Evolutionary conservation across 2,797 vertebrate genomes (phyloP), one percentile per base, ranked within the genome.

Genomic region (Sebastes hubbsi): DNA sequence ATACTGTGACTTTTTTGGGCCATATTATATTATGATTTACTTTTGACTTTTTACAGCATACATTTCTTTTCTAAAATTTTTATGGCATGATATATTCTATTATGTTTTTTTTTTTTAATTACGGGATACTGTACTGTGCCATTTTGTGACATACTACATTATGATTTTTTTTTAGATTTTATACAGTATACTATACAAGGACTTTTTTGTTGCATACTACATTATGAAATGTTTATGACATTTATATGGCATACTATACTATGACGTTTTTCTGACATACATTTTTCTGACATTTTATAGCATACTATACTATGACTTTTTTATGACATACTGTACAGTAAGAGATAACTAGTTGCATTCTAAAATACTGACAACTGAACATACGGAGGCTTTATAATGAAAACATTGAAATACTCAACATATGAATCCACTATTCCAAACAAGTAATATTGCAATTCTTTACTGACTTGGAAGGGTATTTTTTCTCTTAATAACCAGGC

Each of bases 401-500:
- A 32, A 55, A 16, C 18, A 52, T 58, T 27, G 8, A 62, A 25
- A 58, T 56, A 52, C 30, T 63, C 18, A 20, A 68, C 6, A 67
- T 16, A 30, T 49, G 1, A 54, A 70, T 75, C 27, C 30, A 46
- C 27, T 68, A 61, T 38, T 22, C 34, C 34, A 72, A 30, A 29
- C 13, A n/a, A 52, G 11, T 38, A 22, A 77, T 24, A 56, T 65
- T 70, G 16, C 1, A 36, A 29, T 25, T 4, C 20, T 75, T 54
- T 32, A 27, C 36, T 62, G 11, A 25, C 9, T 70, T 62, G 66
- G 4, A 71, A 16, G 2, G 6, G 13, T 58, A 25, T 20, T 36
- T 52, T 25, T 25, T 61, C 6, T 46, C 7, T 60, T 76, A 34
- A 75, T 56, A 65, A 80, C 38, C 61, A 81, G 49, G 38, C 56